Base-by-base conservation (phyloP, 2,797 vertebrate genomes). In the Antennarius maculatus region DNA sequence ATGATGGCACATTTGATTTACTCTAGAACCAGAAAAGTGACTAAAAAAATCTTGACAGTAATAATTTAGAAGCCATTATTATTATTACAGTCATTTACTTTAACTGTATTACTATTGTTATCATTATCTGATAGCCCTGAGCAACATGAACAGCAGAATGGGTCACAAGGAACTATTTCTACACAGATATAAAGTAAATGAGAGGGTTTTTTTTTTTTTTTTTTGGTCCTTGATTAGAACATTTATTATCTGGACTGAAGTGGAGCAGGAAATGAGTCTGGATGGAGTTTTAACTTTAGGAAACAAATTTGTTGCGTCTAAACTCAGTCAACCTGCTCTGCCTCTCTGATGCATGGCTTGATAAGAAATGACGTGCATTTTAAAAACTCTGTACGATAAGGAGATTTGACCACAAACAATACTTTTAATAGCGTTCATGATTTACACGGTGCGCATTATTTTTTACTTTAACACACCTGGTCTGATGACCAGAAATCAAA, bases 211-310 rank as follows among this genome's bases (percentile, higher is more conserved):
- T 31, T 71, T 61, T 23, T 51, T 63, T 63, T 39, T 57, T 58
- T 73, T 59, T 60, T 27, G 15, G 39, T 28, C n/a, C 27, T 5
- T 12, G 66, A 80, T 52, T 27, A 77, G 69, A 67, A 5, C 10
- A 63, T 42, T 83, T 64, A 61, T 79, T 49, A 55, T 55, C 0
- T 39, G 53, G 48, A 62, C n/a, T 37, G 34, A 31, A 71, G 57
- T 48, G 28, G 71, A 62, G 55, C 72, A 86, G 86, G 88, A 91
- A 86, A 85, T 83, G 54, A 42, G 74, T 29, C 16, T 51, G 67
- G 53, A 54, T 77, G 1, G 18, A 52, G n/a, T 63, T 46, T 23
- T 23, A 0, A 45, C 46, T 52, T 57, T 5, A 67, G 47, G 71
- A 71, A 65, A 37, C 53, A 57, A 57, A 42, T 77, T 80, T 86